A percentile compares a stretch with the other conserved stretches of the same genome.
phyloP scores from a whole-genome alignment of 2,113 vertebrate genomes.

The Platysternon megacephalum region DNA sequence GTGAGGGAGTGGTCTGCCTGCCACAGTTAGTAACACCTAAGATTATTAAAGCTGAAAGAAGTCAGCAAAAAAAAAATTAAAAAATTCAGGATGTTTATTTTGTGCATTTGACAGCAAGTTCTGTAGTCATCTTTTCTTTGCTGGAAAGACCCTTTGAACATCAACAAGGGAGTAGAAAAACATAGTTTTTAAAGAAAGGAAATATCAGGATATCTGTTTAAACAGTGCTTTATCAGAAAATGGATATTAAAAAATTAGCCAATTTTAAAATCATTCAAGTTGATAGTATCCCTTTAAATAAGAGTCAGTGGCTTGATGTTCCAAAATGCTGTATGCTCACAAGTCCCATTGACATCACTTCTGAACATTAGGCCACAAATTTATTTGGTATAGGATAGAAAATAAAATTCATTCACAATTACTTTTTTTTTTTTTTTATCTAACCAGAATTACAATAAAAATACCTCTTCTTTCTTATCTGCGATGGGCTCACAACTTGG shows the following conservation, averaged over 20 bases:
- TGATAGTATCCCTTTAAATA: background rate
- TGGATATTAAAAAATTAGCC: background rate
- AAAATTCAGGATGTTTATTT: no score
- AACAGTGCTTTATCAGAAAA: background rate
- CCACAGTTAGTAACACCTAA: no score
- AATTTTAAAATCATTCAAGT: background rate
- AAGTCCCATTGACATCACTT: background rate
- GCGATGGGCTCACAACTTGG: background rate
- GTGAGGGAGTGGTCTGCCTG: no score
- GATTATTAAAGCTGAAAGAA: no score
- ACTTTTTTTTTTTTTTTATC: background rate
- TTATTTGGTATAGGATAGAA: background rate
- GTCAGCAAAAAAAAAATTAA: no score
- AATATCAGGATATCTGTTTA: background rate
- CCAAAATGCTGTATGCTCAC: background rate
- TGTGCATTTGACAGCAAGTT: no score
- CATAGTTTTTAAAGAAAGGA: background rate
- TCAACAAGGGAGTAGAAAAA: no score
- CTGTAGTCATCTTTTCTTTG: no score
- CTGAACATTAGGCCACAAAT: background rate
- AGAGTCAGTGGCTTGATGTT: background rate
- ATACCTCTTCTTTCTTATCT: background rate
- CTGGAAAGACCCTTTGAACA: no score
- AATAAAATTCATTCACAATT: background rate
- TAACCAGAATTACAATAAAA: background rate